Evolutionary conservation across 2,113 vertebrate genomes (phyloP).

Genomic region (Rhizomys pruinosus): DNA sequence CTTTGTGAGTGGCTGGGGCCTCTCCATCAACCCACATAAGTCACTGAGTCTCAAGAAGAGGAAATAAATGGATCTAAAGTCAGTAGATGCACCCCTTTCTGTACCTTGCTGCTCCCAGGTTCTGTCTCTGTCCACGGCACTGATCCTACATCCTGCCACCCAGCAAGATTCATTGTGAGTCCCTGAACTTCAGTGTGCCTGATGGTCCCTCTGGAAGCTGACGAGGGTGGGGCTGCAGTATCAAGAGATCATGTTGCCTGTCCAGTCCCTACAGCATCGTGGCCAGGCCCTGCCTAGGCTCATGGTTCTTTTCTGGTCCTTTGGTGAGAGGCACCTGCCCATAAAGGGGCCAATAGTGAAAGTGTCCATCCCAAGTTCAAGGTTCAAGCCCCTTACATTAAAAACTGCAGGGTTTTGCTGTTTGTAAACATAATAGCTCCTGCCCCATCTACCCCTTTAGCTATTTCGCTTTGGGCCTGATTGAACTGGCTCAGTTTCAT

Average conservation of each 20-base stretch:
- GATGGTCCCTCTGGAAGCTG: not conserved
- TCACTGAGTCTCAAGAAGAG: not conserved
- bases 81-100: too few relatives aligned
- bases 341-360: not conserved
- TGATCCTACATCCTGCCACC: not conserved
- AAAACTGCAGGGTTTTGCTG: not conserved
- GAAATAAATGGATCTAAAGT: not conserved
- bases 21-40: too few relatives aligned
- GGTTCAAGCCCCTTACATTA: not conserved
- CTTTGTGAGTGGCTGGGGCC: not conserved
- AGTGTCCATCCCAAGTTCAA: too few relatives aligned
- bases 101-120: too few relatives aligned
- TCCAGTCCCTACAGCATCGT: too few relatives aligned
- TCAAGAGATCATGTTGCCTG: too few relatives aligned
- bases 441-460: too few relatives aligned
- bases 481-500: rapidly evolving
- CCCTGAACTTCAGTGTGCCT: not conserved
- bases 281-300: too few relatives aligned
- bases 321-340: too few relatives aligned
- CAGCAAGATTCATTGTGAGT: not conserved
- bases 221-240: too few relatives aligned
- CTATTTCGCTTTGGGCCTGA: not conserved
- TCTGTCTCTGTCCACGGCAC: not conserved
- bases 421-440: not conserved
- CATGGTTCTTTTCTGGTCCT: not conserved